Percentiles rank a stretch among this genome's conserved stretches.
Evolutionary conservation across 2,888 invertebrate species (phyloP).

Genomic region (Macrosiphum euphorbiae): DNA sequence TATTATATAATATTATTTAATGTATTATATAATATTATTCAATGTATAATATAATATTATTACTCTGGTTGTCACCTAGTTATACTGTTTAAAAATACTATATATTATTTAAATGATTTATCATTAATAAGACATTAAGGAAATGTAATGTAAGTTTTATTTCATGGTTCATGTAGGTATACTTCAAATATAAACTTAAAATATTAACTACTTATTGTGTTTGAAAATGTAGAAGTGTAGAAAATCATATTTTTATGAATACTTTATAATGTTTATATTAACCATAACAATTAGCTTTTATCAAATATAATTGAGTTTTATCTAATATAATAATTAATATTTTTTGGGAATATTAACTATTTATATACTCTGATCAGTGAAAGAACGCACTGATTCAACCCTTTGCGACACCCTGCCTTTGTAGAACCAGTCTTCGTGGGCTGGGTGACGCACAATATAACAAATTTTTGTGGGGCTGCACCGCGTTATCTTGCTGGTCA

Average conservation of each 20-base stretch:
- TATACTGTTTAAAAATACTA: background rate
- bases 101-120: conserved; percentile 3
- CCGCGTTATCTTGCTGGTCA: background rate
- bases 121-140: background rate
- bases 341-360: background rate
- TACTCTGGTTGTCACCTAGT: background rate
- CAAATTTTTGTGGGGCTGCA: background rate
- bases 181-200: background rate
- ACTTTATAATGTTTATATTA: background rate
- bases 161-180: background rate
- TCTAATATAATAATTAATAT: background rate
- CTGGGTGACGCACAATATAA: background rate
- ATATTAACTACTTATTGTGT: background rate
- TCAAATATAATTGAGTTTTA: background rate
- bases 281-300: background rate
- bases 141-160: background rate
- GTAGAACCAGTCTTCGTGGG: background rate
- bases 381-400: background rate
- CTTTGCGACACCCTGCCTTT: background rate
- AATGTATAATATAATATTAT: background rate
- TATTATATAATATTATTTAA: background rate
- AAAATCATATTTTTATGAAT: background rate
- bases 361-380: background rate
- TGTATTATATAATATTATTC: background rate
- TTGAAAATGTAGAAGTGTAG: background rate